Conservation (phyloP, 2,797 vertebrate genomes). For the Chanos chanos region DNA sequence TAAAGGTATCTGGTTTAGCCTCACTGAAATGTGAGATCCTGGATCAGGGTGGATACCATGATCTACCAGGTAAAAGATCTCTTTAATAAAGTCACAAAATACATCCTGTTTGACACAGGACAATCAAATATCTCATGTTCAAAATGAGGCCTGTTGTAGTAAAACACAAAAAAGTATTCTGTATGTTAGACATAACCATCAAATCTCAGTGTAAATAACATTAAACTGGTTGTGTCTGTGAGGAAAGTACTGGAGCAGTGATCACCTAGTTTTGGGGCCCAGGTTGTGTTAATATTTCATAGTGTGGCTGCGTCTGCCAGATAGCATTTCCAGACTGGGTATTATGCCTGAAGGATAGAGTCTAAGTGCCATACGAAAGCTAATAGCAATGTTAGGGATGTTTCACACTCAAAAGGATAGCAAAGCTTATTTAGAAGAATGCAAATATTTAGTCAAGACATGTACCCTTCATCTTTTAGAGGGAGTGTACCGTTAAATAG, state of each 20-base stretch:
- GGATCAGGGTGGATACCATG: constrained; percentile 32
- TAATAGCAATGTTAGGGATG: not conserved
- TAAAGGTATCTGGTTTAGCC: constrained; percentile 18
- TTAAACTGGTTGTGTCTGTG: not conserved
- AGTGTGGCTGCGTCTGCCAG: constrained; percentile 33
- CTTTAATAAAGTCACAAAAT: constrained; percentile 15
- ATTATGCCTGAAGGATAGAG: constrained; percentile 19
- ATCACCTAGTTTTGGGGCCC: constrained; percentile 15
- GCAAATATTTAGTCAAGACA: too few species aligned
- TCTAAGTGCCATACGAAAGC: constrained; percentile 1
- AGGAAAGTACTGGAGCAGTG: not conserved
- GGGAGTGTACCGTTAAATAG: too few species aligned
- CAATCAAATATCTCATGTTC: constrained; percentile 8
- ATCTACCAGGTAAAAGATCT: constrained; percentile 31
- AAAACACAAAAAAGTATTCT: too few species aligned
- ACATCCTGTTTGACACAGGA: constrained; percentile 2
- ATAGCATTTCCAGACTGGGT: constrained; percentile 35
- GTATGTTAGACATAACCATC: too few species aligned
- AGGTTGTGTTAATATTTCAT: constrained; percentile 51
- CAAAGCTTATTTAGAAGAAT: too few species aligned
- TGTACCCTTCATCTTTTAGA: too few species aligned
- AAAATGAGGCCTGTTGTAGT: not conserved
- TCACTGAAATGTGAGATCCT: constrained; percentile 26
- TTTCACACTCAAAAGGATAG: too few species aligned
- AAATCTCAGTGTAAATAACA: too few species aligned